These are phyloP conservation scores for Aulostomus chinensis DNA, from an alignment of 2,797 vertebrate species.

Conservation along the genomic window DNA sequence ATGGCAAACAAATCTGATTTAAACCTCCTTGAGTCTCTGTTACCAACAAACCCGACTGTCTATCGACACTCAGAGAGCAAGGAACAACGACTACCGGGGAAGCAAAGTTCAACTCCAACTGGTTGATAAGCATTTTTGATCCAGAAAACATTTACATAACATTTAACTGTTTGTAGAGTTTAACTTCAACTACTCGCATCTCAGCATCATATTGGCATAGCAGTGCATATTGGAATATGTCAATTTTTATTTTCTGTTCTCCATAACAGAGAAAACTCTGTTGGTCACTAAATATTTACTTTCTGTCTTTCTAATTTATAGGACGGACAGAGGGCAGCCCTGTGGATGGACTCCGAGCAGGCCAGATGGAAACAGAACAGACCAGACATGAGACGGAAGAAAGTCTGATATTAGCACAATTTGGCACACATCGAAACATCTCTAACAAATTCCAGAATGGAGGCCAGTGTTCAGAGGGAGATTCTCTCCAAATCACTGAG, in stretches of 20 bases:
- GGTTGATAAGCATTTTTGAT: too few species aligned
- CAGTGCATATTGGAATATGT: neutral
- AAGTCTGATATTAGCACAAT: conserved; percentile 88
- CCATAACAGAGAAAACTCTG: neutral
- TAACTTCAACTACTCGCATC: too few species aligned
- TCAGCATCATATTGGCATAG: too few species aligned
- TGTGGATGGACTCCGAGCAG: conserved; percentile 96
- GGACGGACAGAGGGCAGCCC: conserved; percentile 89
- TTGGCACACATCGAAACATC: conserved; percentile 81
- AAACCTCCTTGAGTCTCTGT: too few species aligned
- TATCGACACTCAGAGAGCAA: too few species aligned
- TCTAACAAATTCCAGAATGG: conserved; percentile 88
- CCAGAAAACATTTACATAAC: too few species aligned
- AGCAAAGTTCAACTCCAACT: too few species aligned
- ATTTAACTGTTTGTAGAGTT: too few species aligned
- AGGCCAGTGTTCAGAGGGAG: conserved; percentile 79
- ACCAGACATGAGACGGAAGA: conserved; percentile 93
- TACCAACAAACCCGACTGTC: too few species aligned
- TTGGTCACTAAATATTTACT: conserved; percentile 16
- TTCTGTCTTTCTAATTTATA: conserved; percentile 67
- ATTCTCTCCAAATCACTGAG: conserved; percentile 83
- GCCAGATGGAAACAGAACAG: conserved; percentile 99
- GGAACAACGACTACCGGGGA: too few species aligned
- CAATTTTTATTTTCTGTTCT: neutral
- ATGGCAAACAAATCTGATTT: too few species aligned